Evolutionary conservation across 1,140 invertebrate genomes (phyloP).

Genomic region (Luehdorfia chinensis): DNA sequence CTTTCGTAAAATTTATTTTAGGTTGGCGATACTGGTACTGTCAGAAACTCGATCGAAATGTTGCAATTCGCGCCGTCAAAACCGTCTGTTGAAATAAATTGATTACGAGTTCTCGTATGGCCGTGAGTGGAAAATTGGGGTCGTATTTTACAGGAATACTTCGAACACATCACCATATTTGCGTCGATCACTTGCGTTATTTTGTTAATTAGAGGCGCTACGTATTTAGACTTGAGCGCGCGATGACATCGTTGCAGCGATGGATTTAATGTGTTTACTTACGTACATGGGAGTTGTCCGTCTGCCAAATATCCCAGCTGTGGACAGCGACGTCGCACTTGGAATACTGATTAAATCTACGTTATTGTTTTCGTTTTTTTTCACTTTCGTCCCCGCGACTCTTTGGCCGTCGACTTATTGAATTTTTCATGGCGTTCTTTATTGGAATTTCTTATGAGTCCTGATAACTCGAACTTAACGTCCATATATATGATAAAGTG

Average conservation of each 20-base stretch:
- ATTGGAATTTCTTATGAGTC: constrained; percentile 61
- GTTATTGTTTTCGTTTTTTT: constrained; percentile 69
- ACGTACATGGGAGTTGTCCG: constrained; percentile 36
- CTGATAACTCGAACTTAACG: constrained; percentile 45
- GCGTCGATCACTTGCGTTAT: constrained; percentile 19
- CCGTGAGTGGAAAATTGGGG: not conserved
- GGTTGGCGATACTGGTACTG: not conserved
- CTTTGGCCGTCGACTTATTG: constrained; percentile 54
- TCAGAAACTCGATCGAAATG: constrained; percentile 1
- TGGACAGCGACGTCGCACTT: constrained; percentile 45
- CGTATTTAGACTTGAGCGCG: not conserved
- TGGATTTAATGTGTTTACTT: constrained; percentile 21
- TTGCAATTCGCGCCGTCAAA: not conserved
- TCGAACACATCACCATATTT: constrained; percentile 15
- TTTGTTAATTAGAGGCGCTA: constrained; percentile 22
- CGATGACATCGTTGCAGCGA: constrained; percentile 23
- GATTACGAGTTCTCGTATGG: not conserved
- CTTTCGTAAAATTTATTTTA: constrained; percentile 2
- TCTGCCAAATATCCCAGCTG: constrained; percentile 67
- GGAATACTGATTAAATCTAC: constrained; percentile 66
- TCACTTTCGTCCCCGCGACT: constrained; percentile 54
- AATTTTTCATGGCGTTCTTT: constrained; percentile 68
- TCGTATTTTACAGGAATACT: constrained; percentile 22
- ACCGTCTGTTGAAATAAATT: constrained; percentile 10
- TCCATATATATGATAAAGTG: constrained; percentile 61